These are phyloP conservation scores for Tretioscincus oriximinensis DNA, from an alignment of 2,113 vertebrate genomes.

Conservation along the genomic window DNA sequence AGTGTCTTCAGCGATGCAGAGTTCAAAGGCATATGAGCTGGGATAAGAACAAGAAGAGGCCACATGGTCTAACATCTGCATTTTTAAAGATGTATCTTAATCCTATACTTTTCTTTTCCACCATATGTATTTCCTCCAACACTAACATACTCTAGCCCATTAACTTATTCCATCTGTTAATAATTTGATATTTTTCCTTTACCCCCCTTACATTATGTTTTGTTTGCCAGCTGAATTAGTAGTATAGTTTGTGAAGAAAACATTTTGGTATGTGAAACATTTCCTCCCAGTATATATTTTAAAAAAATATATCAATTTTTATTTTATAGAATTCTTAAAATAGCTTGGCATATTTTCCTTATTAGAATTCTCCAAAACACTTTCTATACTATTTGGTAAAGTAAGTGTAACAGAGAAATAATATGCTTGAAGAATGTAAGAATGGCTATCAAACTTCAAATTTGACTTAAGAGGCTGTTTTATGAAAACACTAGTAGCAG, in stretches of 20 bases:
- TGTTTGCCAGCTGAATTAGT: not conserved
- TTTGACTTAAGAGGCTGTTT: not conserved
- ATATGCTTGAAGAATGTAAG: not conserved
- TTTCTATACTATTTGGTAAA: not conserved
- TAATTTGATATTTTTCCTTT: conserved; percentile 9
- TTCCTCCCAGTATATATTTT: not conserved
- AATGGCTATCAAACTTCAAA: not conserved
- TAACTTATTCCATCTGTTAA: conserved; percentile 52
- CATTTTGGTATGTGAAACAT: not conserved
- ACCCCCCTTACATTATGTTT: not conserved
- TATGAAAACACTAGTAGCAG: not conserved
- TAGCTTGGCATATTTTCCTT: not conserved
- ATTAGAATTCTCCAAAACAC: not conserved
- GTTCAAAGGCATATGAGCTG: conserved; percentile 64
- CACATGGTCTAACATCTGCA: conserved; percentile 62
- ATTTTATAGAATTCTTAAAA: not conserved
- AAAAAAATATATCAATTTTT: not conserved
- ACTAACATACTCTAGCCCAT: conserved; percentile 38
- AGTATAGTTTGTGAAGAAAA: not conserved
- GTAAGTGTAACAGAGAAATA: not conserved
- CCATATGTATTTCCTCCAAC: conserved; percentile 36
- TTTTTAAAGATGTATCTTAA: conserved; percentile 62
- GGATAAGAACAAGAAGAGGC: conserved; percentile 61
- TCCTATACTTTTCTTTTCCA: conserved; percentile 65
- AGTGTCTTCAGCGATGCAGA: conserved; percentile 55